A percentile compares a stretch with the other conserved stretches of the same genome.
phyloP scores from a whole-genome alignment of 64 coral and sea anemone genomes.

The Porites australiensis region DNA sequence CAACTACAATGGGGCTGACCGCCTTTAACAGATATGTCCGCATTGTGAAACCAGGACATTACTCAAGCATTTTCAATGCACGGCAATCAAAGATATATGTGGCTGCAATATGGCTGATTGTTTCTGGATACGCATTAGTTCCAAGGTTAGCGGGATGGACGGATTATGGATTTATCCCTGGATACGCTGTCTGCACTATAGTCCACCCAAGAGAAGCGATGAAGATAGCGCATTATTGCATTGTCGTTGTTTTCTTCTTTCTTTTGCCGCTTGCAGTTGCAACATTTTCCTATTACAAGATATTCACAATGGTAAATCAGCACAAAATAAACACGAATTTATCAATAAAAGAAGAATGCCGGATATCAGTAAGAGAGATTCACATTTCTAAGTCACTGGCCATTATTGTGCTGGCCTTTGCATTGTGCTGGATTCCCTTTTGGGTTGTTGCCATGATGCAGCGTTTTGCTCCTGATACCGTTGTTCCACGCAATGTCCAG shows the following conservation, averaged over 20 bases:
- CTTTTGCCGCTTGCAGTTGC: not conserved
- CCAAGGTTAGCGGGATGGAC: not conserved
- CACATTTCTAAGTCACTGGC: constrained; percentile 9
- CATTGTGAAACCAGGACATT: not conserved
- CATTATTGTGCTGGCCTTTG: constrained; percentile 1
- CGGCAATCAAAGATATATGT: not conserved
- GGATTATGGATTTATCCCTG: not conserved
- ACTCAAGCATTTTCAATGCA: not conserved
- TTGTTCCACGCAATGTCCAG: constrained; percentile 11
- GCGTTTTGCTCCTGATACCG: constrained; percentile 13
- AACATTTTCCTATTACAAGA: not conserved
- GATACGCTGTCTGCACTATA: not conserved
- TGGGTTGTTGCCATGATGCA: not conserved
- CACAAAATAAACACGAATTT: not conserved
- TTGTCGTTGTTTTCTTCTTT: not conserved
- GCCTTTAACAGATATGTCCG: not conserved
- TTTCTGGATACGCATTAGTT: not conserved
- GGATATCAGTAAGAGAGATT: not conserved
- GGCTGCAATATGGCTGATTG: not conserved
- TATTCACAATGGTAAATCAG: not conserved
- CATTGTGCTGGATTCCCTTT: constrained; percentile 18
- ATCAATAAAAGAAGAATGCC: too few species aligned
- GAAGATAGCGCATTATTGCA: not conserved
- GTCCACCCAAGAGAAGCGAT: not conserved
- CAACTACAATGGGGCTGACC: not conserved